Base-by-base conservation (phyloP, 2,888 invertebrate species). In the Automeris io region DNA sequence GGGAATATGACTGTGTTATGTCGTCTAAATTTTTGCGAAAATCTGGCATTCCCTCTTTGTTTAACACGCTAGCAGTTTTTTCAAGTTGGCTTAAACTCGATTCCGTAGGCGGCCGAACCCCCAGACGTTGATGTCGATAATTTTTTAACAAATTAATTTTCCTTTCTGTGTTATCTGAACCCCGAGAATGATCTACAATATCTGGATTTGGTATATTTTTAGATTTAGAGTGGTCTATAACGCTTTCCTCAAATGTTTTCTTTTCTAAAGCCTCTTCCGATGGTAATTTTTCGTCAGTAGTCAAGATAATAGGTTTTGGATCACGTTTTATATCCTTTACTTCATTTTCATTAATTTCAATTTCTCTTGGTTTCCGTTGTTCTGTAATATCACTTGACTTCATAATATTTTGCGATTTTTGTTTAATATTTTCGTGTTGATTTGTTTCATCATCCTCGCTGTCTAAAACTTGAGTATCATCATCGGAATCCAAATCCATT, bases 1-100 rank as follows among this genome's bases (percentile, higher is more conserved):
- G 86, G 0, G 87, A 85, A 42, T 87, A 87, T 0, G 87, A 86
- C 37, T 86, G 82, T 1, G 87, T 87, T 24, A 87, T 87, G 47
- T 87, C 86, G 39, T 87, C 87, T 35, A 87, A 65, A 44, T 86
- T 86, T 45, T 67, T 80, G 8, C 87, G 68, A 40, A 87, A 86
- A 49, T 83, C 87, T 5, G 87, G 87, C 57, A 83, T 60, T 2
- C 85, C 74, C 38, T 85, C 85, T 43, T 76, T 82, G 40, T 78
- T 81, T 12, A 81, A 55, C 4, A 78, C 75, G 38, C 75, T 80
- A 0, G 87, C 80, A 0, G 87, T 86, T 45, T 71, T 70, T 47
- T 87, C 87, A 38, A 87, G 48, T 45, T 76, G 80, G 44, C 76
- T 81, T 9, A 87, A 51, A 41, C 82, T 85, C 0, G 86, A 87